These are phyloP conservation scores for Propithecus perrieri DNA, from an alignment of 2,797 vertebrate species.

Conservation along the genomic window DNA sequence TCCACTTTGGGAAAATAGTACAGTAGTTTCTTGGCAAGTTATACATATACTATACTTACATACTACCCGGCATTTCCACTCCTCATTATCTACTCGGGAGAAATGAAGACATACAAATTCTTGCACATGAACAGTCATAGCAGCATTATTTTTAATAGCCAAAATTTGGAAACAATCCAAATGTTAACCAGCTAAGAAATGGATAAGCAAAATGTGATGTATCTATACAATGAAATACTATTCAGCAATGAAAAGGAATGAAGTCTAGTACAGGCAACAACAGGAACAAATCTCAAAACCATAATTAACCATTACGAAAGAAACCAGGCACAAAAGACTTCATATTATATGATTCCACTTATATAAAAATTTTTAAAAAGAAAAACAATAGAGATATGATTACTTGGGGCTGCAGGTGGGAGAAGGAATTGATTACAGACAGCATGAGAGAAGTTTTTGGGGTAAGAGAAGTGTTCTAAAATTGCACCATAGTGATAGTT, in stretches of 20 bases:
- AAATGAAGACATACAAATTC: background rate
- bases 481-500: background rate
- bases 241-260: background rate
- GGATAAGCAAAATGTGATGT: background rate
- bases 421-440: background rate
- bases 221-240: background rate
- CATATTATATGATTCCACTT: background rate
- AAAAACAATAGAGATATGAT: background rate
- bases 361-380: background rate
- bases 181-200: background rate
- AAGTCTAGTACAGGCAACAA: background rate
- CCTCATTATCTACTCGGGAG: background rate
- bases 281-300: background rate
- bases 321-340: background rate
- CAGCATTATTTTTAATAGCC: background rate
- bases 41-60: background rate
- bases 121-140: background rate
- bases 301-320: background rate
- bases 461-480: background rate
- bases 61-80: background rate
- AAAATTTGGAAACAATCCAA: background rate
- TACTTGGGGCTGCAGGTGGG: background rate
- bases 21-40: background rate
- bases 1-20: background rate
- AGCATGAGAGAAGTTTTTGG: background rate